A percentile compares a stretch with the other conserved stretches of the same genome.
These are phyloP conservation scores for Sinosuthora webbiana DNA, from an alignment of 2,113 vertebrate genomes.

Conservation along the genomic window DNA sequence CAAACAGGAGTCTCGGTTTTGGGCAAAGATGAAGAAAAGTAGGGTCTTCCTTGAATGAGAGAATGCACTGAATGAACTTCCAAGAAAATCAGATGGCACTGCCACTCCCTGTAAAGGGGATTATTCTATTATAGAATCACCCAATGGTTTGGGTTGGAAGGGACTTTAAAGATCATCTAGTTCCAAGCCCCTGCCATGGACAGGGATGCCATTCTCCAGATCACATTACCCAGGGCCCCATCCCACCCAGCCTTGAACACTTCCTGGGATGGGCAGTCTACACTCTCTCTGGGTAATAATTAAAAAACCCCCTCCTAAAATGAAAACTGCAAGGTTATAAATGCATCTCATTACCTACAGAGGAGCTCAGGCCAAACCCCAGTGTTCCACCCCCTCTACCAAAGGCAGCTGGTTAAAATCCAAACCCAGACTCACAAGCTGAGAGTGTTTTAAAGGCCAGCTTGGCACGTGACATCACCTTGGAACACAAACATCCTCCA, in stretches of 20 bases:
- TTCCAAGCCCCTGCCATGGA: neutral
- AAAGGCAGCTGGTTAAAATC: neutral
- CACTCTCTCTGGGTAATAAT: neutral
- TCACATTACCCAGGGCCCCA: neutral
- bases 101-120: neutral
- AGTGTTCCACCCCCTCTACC: neutral
- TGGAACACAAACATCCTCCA: neutral
- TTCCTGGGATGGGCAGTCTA: neutral
- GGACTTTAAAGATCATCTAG: neutral
- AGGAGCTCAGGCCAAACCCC: neutral
- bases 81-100: neutral
- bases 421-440: neutral
- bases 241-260: neutral
- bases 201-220: neutral
- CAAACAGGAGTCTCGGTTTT: neutral
- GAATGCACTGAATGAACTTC: neutral
- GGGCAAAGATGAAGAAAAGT: neutral
- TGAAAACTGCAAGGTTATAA: neutral
- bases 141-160: neutral
- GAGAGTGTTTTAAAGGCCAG: fast-evolving
- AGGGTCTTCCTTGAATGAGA: neutral
- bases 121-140: neutral
- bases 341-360: neutral
- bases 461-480: neutral
- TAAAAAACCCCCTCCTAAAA: neutral